Base-by-base conservation (phyloP, 35 echinoderm and acorn worm genomes). In the Strongylocentrotus purpuratus region DNA sequence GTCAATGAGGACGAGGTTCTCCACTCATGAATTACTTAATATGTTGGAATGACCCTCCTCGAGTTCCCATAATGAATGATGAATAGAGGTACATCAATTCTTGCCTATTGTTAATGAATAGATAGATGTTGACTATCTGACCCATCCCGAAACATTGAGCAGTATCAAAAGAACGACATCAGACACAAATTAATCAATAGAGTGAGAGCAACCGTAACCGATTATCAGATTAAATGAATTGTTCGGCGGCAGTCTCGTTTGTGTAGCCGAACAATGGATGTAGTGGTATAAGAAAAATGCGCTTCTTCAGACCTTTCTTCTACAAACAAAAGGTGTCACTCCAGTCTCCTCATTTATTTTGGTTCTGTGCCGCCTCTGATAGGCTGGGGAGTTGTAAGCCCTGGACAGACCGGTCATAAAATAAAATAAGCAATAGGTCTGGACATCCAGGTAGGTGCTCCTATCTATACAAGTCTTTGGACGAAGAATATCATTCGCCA, bases 181-280 rank as follows among this genome's bases (percentile, higher is more conserved):
- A 89, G 87, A 89, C 87, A 28, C 4, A 5, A 1, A 41, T 41
- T 41, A 46, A 89, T 89, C 87, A 46, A 89, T 89, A 89, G 20
- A 78, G 87, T 46, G 32, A 45, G 87, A 46, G 20, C 33, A 89
- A 89, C 33, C 20, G 87, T 89, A 89, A 89, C 87, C 87, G 87
- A 89, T 88, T 88, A 88, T 88, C 32, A 88, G 87, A 88, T 88
- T 88, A 88, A 88, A 88, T 45, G 87, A 33, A 45, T 89, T 89
- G 87, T 89, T 17, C 45, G 33, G 33, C 87, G 87, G 12, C 33
- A 31, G 87, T 18, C 87, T 89, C 87, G 33, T 78, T 89, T 89
- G 87, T 89, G 87, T 89, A 18, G 14, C 12, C 87, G 32, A 10
- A 89, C 45, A 78, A 78, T 78, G 65, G 20, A 78, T 78, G 65